Evolutionary conservation across 2,797 vertebrate species (phyloP), one percentile per base, ranked within the genome.

Genomic region (Carapus acus): DNA sequence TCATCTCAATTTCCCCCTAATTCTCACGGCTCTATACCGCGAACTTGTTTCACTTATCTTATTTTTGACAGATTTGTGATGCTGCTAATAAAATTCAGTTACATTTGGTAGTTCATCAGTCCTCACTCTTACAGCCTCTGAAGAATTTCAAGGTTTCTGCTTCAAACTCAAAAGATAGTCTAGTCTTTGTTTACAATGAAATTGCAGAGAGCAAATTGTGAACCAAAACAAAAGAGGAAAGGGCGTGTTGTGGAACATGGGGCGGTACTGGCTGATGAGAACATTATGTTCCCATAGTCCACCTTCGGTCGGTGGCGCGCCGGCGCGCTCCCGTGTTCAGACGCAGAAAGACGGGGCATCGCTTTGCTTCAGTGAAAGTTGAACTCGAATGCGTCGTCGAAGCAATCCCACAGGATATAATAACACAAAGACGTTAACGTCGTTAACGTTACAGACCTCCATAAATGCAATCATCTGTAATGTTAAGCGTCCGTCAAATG

Each of bases 261-360:
- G 31, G 21, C 46, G 44, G 27, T 51, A 31, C 49, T 50, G 43
- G 18, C 54, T 4, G 9, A 3, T 62, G 45, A 50, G 80, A 66
- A 82, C 82, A 79, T 69, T 15, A 46, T 84, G 83, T 82, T 74
- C 75, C 67, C 31, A 36, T 65, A 56, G 58, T 19, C 17, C 69
- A 69, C 61, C 63, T 62, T 50, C 11, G n/a, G 3, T 13, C 33
- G 33, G 16, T 17, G 7, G 23, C 36, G 48, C 51, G 58, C 55
- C n/a, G n/a, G 47, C 33, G 39, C 49, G 36, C 27, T 2, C 40
- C 55, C 11, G 39, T 13, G 16, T 9, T 59, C 62, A 65, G 65
- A 58, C 58, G 73, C 71, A 40, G 41, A 49, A 34, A 50, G 73
- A 77, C 72, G 71, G 77, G 73, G 71, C 6, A 52, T 49, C 59